Percentiles rank a stretch among this genome's conserved stretches.
Conservation (phyloP, 2,888 invertebrate species). For the Chalcis sispes region DNA sequence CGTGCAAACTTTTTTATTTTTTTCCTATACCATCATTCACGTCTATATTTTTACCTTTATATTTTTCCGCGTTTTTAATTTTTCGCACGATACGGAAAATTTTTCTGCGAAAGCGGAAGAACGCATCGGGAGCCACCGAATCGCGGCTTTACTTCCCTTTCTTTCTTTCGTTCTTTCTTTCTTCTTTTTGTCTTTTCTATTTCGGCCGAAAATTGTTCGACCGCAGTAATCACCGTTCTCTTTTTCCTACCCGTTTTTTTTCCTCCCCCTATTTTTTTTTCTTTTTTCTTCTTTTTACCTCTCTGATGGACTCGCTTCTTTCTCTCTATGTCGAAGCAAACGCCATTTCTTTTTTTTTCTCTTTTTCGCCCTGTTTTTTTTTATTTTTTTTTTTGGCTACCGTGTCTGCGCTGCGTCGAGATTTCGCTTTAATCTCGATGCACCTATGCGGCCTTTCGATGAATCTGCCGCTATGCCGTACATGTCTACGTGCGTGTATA, state of each 20-base stretch:
- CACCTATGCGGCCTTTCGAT: conserved; percentile 36
- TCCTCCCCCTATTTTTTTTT: conserved; percentile 8
- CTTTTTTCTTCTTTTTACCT: no score
- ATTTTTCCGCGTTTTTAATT: conserved; percentile 44
- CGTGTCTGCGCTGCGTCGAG: conserved; percentile 25
- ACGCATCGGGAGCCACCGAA: no score
- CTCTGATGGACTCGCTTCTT: conserved; percentile 16
- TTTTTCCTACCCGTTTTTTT: conserved; percentile 37
- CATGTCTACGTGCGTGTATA: background rate
- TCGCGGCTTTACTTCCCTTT: no score
- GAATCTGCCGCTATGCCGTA: background rate
- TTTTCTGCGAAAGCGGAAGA: conserved; percentile 29
- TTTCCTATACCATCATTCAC: background rate
- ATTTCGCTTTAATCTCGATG: conserved; percentile 50
- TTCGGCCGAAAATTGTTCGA: conserved; percentile 50
- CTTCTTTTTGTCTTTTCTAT: conserved; percentile 20
- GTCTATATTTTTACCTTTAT: conserved; percentile 6
- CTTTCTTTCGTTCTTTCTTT: background rate
- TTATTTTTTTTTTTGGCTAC: conserved; percentile 40
- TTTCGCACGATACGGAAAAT: no score
- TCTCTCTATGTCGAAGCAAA: conserved; percentile 31
- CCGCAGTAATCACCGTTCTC: conserved; percentile 52
- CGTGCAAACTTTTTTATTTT: conserved; percentile 27
- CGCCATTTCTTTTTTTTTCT: no score
- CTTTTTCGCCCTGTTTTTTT: conserved; percentile 38